Conservation (phyloP, 2,113 vertebrate species). For the Strigops habroptila region DNA sequence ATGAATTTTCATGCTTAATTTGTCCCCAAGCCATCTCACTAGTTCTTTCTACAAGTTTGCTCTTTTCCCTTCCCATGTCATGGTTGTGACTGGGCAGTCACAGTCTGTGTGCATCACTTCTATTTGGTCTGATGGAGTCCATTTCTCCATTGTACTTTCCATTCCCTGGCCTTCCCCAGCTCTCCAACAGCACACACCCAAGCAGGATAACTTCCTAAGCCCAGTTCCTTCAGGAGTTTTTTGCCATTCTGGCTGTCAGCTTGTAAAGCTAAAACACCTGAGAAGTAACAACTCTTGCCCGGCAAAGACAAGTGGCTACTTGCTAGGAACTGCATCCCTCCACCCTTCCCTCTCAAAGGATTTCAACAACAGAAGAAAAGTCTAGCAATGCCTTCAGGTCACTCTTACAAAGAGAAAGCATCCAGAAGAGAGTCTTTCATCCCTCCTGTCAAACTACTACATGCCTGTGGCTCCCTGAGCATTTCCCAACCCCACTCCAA, state of each 20-base stretch:
- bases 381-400: neutral
- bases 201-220: neutral
- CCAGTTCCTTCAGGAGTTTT: neutral
- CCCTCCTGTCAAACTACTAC: neutral
- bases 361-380: neutral
- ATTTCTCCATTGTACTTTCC: neutral
- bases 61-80: neutral
- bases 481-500: fast-evolving
- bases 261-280: neutral
- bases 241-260: neutral
- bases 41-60: neutral
- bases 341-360: neutral
- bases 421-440: neutral
- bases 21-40: neutral
- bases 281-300: neutral
- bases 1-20: fast-evolving
- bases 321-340: neutral
- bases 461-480: neutral
- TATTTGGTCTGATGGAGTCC: neutral
- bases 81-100: neutral
- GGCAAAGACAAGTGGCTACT: fast-evolving
- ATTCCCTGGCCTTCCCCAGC: too few species aligned
- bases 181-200: neutral
- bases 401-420: neutral
- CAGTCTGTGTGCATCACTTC: neutral